Conservation (phyloP, 2,888 invertebrate species). For the Apocheima hispidaria region DNA sequence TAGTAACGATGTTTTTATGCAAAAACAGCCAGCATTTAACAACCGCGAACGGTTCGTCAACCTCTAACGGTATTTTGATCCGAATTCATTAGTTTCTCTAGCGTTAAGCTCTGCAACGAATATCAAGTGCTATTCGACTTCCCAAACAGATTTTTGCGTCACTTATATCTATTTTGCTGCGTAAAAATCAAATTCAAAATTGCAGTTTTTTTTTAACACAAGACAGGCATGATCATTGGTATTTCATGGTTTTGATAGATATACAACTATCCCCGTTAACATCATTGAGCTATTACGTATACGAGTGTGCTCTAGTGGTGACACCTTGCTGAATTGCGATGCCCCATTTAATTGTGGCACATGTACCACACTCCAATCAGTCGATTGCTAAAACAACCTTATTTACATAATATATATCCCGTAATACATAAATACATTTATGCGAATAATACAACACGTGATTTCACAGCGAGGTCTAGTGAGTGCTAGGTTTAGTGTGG, state of each 20-base stretch:
- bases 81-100: slow-evolving; percentile 65
- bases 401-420: too few relatives aligned
- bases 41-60: slow-evolving; percentile 67
- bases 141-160: slow-evolving; percentile 9
- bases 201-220: background rate
- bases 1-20: slow-evolving; percentile 48
- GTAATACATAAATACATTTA: too few relatives aligned
- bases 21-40: slow-evolving; percentile 59
- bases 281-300: too few relatives aligned
- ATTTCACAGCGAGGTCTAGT: too few relatives aligned
- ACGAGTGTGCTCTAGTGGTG: too few relatives aligned
- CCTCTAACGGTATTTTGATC: slow-evolving; percentile 78
- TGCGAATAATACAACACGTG: too few relatives aligned
- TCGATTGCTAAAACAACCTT: too few relatives aligned
- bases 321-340: too few relatives aligned
- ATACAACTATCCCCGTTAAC: background rate
- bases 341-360: too few relatives aligned
- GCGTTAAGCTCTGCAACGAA: slow-evolving; percentile 43
- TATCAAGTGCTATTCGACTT: slow-evolving; percentile 39
- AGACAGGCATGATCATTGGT: background rate
- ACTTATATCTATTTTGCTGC: background rate
- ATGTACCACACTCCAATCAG: too few relatives aligned
- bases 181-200: background rate
- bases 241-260: background rate
- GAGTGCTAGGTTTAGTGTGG: too few relatives aligned